Conservation (phyloP, 2,797 vertebrate species). For the Anas capensis region DNA sequence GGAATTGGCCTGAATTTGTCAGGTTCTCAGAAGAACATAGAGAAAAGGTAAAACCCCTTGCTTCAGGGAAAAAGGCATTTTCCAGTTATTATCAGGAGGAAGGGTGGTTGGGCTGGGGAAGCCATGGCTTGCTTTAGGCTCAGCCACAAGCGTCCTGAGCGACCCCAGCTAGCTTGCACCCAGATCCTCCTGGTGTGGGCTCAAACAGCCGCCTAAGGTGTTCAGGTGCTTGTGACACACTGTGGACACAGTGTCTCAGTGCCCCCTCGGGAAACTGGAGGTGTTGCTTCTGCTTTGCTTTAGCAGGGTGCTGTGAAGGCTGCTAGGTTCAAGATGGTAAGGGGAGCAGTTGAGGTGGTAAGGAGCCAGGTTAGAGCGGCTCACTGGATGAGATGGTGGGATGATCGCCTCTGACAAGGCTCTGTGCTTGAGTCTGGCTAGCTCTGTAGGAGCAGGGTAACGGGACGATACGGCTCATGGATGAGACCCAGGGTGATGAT, state of each 20-base stretch:
- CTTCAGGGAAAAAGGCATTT: not conserved
- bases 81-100: not conserved
- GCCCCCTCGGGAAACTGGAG: rapidly evolving
- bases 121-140: rapidly evolving
- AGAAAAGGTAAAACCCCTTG: rapidly evolving
- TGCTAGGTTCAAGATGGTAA: not conserved
- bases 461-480: rapidly evolving
- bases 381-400: not conserved
- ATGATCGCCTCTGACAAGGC: rapidly evolving
- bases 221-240: rapidly evolving
- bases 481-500: rapidly evolving
- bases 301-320: not conserved
- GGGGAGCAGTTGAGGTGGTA: not conserved
- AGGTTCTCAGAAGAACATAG: rapidly evolving
- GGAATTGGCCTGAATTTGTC: not conserved
- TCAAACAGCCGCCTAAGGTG: rapidly evolving
- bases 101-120: rapidly evolving
- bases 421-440: rapidly evolving
- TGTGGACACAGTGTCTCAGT: rapidly evolving
- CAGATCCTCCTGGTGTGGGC: rapidly evolving
- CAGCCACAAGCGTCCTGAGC: rapidly evolving
- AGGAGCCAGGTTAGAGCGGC: not conserved
- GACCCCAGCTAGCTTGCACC: rapidly evolving
- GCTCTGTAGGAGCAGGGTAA: rapidly evolving
- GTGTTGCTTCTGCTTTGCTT: not conserved